Conservation (phyloP, 2,888 invertebrate genomes). For the Shargacucullia verbasci region DNA sequence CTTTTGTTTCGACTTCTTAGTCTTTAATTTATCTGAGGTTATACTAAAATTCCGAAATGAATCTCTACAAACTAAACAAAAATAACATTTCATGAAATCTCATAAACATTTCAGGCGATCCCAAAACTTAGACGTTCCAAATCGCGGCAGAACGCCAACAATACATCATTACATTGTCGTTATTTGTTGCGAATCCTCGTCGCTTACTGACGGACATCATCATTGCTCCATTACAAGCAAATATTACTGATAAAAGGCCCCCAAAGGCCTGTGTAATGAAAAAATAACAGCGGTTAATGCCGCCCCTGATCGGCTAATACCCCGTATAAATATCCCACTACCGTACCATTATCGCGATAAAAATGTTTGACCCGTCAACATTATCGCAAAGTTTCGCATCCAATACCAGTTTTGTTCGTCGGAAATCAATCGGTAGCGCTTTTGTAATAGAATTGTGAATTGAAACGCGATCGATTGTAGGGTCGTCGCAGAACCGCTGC, state of each 20-base stretch:
- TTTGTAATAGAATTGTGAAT: conserved; percentile 73
- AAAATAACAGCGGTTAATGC: conserved; percentile 59
- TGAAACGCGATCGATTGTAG: conserved; percentile 69
- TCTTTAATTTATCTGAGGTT: not conserved
- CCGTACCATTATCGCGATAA: conserved; percentile 62
- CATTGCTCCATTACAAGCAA: conserved; percentile 52
- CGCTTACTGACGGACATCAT: conserved; percentile 54
- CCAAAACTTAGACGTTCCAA: conserved; percentile 34
- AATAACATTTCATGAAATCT: conserved; percentile 29
- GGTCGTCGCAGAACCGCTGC: conserved; percentile 52
- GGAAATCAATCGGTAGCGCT: conserved; percentile 59
- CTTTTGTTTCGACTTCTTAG: not conserved
- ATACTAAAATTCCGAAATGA: conserved; percentile 20
- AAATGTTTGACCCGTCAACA: conserved; percentile 62
- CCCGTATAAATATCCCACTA: conserved; percentile 61
- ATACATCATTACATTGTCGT: conserved; percentile 45
- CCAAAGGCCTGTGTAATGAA: conserved; percentile 52
- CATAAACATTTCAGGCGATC: conserved; percentile 15
- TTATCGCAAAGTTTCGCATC: conserved; percentile 65
- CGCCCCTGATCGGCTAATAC: conserved; percentile 55
- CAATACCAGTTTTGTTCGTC: conserved; percentile 59
- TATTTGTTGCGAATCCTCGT: conserved; percentile 45
- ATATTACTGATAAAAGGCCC: conserved; percentile 56
- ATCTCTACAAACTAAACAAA: conserved; percentile 11
- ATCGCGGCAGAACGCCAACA: conserved; percentile 29